Percentiles rank a stretch among this genome's conserved stretches.
phyloP scores from a whole-genome alignment of 2,797 vertebrate genomes.

The Cynopterus sphinx region DNA sequence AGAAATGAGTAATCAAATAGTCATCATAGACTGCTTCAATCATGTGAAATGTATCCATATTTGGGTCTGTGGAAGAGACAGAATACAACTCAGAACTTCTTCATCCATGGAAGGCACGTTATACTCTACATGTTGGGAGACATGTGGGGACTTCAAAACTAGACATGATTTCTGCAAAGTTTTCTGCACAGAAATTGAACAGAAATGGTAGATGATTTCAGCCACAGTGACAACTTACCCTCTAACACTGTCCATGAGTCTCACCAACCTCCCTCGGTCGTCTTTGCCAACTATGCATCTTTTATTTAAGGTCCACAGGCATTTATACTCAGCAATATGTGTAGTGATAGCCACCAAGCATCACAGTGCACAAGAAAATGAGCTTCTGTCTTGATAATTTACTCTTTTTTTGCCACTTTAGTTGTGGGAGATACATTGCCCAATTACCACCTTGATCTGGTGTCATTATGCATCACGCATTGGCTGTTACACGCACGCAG shows the following conservation, averaged over 20 bases:
- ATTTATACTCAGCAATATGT: background rate
- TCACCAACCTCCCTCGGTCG: rapidly evolving
- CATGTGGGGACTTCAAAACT: background rate
- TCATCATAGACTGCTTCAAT: rapidly evolving
- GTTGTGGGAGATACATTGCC: background rate
- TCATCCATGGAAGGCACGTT: background rate
- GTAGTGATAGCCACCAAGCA: too few relatives aligned
- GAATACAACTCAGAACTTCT: slow-evolving; percentile 16
- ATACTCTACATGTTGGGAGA: background rate
- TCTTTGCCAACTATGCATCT: background rate
- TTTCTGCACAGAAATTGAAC: background rate
- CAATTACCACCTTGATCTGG: background rate
- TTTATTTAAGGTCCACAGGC: background rate
- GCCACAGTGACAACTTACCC: background rate
- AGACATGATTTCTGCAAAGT: background rate
- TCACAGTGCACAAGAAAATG: background rate
- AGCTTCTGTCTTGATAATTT: background rate
- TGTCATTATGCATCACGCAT: background rate
- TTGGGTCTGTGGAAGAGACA: slow-evolving; percentile 53
- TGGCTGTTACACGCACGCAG: background rate
- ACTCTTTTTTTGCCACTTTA: background rate
- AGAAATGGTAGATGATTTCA: background rate
- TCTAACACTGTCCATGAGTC: background rate
- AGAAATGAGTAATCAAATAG: background rate
- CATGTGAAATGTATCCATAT: rapidly evolving